Base-by-base conservation (phyloP, 1,140 invertebrate species). In the Drosophila seguyi region DNA sequence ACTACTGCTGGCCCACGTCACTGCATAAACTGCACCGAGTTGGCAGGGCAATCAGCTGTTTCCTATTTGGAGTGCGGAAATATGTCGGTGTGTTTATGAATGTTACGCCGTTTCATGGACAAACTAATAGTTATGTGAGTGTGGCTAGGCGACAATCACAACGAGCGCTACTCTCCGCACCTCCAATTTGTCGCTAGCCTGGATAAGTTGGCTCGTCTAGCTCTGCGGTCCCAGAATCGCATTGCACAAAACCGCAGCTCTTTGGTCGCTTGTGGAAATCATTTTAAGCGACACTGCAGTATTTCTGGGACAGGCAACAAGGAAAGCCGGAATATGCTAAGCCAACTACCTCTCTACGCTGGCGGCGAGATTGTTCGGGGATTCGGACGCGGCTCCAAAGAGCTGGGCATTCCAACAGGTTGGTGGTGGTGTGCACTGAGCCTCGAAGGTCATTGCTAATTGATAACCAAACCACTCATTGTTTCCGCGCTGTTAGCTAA, bases 351-450 rank as follows among this genome's bases (percentile, higher is more conserved):
- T 1, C 94, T 96, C 91, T 98, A 95, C 93, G 93, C 95, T 22
- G 93, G 94, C 80, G 98, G 98, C 55, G 93, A 94, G 90, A 97
- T 99, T 41, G 95, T 98, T 0, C 96, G 96, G 92, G 98, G 98
- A n/a, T 99, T 98, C 93, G 97, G 97, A 42, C 94, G 98, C 92
- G 98, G 98, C 22, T 98, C 97, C 1, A 98, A 98, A 93, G 95
- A 98, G 71, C 94, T 99, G 4, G 98, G 98, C 20, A 97, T 97
- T 85, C 98, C 98, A 57, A 99, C 98, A 93, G 97, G 97, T 97
- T 93, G 61, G 45, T 56, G 47, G 27, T 18, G 25, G 41, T 29
- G 34, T 22, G 38, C 25, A 50, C 36, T 36, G 22, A 48, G 27
- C 18, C 22, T 0, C 39, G 50, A 78, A 78, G 75, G 50, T 62